Percentiles rank a stretch among this genome's conserved stretches.
These are phyloP conservation scores for Pristionchus arcanus DNA, from an alignment of 2,888 invertebrate species.

Conservation along the genomic window DNA sequence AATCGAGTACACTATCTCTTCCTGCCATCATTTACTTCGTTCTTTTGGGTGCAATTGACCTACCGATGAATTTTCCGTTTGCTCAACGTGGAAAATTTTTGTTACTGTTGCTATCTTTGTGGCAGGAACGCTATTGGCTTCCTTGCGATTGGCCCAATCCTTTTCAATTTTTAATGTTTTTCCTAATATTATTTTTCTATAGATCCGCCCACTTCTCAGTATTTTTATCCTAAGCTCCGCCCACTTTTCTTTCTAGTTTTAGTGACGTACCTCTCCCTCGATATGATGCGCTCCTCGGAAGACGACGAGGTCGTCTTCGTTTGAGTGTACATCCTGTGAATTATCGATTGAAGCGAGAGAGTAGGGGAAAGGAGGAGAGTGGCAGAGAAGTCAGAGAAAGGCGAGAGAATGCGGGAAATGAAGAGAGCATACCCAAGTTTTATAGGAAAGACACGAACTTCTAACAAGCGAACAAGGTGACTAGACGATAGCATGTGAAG, in stretches of 20 bases:
- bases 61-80: too few relatives aligned
- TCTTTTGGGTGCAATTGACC: background rate
- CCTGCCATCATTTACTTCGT: background rate
- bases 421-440: background rate
- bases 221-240: background rate
- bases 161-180: background rate
- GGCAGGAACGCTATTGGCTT: background rate
- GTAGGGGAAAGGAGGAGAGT: background rate
- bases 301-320: constrained; percentile 52
- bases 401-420: background rate
- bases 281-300: constrained; percentile 22
- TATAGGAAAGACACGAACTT: too few relatives aligned
- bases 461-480: too few relatives aligned
- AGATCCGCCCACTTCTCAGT: background rate
- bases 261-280: constrained; percentile 33
- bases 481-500: too few relatives aligned
- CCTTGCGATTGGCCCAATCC: too few relatives aligned
- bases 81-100: too few relatives aligned
- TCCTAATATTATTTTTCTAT: too few relatives aligned
- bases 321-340: constrained; percentile 38
- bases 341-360: constrained; percentile 23
- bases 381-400: background rate
- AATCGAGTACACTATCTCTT: background rate
- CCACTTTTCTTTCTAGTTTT: background rate
- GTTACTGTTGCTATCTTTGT: background rate